Percentiles rank a stretch among this genome's conserved stretches.
These are phyloP conservation scores for Argentina silus DNA, from an alignment of 2,797 vertebrate species.

Conservation along the genomic window DNA sequence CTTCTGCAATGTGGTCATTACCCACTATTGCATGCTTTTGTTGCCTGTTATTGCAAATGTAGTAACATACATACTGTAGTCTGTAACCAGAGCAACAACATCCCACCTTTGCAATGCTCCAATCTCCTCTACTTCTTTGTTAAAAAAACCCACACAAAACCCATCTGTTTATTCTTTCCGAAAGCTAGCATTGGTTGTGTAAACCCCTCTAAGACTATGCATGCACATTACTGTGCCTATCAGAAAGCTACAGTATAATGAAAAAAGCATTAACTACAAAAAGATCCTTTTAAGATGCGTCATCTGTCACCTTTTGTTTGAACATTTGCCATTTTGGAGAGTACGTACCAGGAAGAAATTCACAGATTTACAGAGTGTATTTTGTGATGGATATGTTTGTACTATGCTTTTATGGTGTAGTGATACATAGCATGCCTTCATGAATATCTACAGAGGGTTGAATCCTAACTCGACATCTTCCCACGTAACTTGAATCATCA, in stretches of 20 bases:
- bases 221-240: conserved; percentile 41
- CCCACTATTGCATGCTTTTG: conserved; percentile 45
- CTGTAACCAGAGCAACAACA: background rate
- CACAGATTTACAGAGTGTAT: background rate
- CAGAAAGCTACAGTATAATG: background rate
- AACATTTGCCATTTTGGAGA: background rate
- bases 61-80: background rate
- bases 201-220: conserved; percentile 50
- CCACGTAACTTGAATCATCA: no score
- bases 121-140: conserved; percentile 24
- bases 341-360: background rate
- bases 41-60: conserved; percentile 35
- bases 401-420: background rate
- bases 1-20: conserved; percentile 31
- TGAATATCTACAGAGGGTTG: no score
- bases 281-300: background rate
- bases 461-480: no score
- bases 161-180: conserved; percentile 28
- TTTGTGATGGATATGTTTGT: background rate
- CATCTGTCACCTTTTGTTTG: background rate
- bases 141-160: conserved; percentile 1
- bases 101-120: conserved; percentile 9
- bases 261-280: conserved; percentile 7
- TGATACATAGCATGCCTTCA: no score
- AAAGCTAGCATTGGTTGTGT: background rate